Evolutionary conservation across 1,140 invertebrate genomes (phyloP), one percentile per base, ranked within the genome.

Genomic region (Archegozetes longisetosus): DNA sequence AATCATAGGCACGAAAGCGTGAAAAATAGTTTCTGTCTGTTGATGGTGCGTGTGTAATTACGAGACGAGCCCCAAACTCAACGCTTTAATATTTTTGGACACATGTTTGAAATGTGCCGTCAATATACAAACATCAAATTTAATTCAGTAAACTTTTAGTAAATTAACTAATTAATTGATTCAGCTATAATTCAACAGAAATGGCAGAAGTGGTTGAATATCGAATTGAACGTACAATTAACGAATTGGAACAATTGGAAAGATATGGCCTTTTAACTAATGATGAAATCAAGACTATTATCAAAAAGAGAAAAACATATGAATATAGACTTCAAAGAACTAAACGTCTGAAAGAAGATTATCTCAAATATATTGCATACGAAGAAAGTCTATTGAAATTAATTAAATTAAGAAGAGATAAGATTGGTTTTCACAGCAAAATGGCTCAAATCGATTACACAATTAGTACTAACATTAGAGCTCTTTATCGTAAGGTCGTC

Each of bases 181-280:
- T n/a, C 32, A 40, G 17, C 32, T 40, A 40, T 6, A 40, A 9
- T 40, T 40, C 6, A 9, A 40, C 6, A 17, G 17, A 4, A 28
- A 86, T 86, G 84, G 83, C 83, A 2, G 84, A 86, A 73, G 78
- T 80, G 71, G 82, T 84, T 17, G 80, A 84, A 66, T 77, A 80
- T 69, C 76, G 78, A 67, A 76, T 82, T 32, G 83, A 86, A 71
- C 77, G 79, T 65, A 82, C 82, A 79, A 77, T 84, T 66, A 78
- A 77, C 60, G 81, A 83, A 67, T 71, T 85, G 62, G 81, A 84
- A 69, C 78, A 82, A 65, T 82, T 85, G 79, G 75, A 80, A 71
- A 76, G 78, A 59, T 76, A 82, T 29, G 75, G 79, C 65, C 70
- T 85, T 40, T 85, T 83, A 66, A 74, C 75, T n/a, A 75, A 75